Evolutionary conservation across 2,888 invertebrate species (phyloP).

Genomic region (Drosophila neotestacea): DNA sequence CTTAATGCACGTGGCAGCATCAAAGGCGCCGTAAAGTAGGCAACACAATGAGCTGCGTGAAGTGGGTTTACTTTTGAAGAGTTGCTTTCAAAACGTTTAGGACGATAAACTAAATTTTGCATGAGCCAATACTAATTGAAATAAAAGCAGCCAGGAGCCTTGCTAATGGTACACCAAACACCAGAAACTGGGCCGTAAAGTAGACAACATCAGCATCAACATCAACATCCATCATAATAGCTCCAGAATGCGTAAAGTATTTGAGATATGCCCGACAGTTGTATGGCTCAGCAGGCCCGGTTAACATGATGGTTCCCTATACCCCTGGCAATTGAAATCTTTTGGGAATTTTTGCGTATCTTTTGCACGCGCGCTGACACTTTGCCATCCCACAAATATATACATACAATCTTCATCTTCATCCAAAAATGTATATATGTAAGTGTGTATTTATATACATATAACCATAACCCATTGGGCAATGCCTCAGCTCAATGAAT

Average conservation of each 20-base stretch:
- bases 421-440: slow-evolving; percentile 29
- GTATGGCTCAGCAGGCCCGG: slow-evolving; percentile 22
- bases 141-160: slow-evolving; percentile 56
- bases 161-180: slow-evolving; percentile 29
- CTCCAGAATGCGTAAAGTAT: slow-evolving; percentile 16
- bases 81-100: slow-evolving; percentile 16
- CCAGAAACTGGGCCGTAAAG: slow-evolving; percentile 31
- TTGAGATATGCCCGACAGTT: slow-evolving; percentile 36
- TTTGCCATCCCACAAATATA: slow-evolving; percentile 16
- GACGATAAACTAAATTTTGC: slow-evolving; percentile 43
- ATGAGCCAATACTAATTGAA: slow-evolving; percentile 68
- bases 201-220: slow-evolving; percentile 34
- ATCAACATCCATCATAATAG: slow-evolving; percentile 52
- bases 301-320: slow-evolving; percentile 29
- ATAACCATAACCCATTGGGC: slow-evolving; percentile 54
- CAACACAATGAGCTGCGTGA: slow-evolving; percentile 19
- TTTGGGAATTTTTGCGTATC: slow-evolving; percentile 75
- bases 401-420: slow-evolving; percentile 21
- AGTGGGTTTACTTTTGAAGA: slow-evolving; percentile 15
- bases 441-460: slow-evolving; percentile 3
- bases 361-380: slow-evolving; percentile 57
- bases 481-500: slow-evolving; percentile 54
- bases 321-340: slow-evolving; percentile 59
- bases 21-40: slow-evolving; percentile 33
- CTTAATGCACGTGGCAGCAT: slow-evolving; percentile 10